A percentile compares a stretch with the other conserved stretches of the same genome.
phyloP scores from a whole-genome alignment of 1,140 invertebrate genomes.

The Neoseiulus cucumeris region DNA sequence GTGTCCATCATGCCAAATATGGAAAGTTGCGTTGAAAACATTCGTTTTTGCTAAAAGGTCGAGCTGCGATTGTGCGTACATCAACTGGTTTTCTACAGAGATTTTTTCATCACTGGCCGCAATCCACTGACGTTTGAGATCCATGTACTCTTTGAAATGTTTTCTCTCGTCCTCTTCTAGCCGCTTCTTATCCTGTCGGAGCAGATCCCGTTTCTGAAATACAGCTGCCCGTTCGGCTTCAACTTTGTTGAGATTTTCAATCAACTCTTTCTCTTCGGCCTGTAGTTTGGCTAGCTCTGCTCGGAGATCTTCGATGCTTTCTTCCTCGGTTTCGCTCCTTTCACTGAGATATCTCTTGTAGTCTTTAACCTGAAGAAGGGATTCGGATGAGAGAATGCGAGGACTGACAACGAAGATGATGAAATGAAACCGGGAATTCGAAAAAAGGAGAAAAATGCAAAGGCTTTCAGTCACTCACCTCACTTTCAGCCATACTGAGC shows the following conservation, averaged over 20 bases:
- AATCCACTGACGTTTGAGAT: constrained; percentile 60
- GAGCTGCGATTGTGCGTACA: constrained; percentile 64
- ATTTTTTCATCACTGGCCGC: constrained; percentile 65
- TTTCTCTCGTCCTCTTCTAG: constrained; percentile 64
- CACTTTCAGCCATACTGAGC: constrained; percentile 59
- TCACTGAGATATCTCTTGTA: constrained; percentile 2
- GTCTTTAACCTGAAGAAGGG: neutral
- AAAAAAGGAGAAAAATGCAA: too few relatives aligned
- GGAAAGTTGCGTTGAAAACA: constrained; percentile 85
- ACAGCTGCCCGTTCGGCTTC: constrained; percentile 56
- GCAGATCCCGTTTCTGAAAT: constrained; percentile 47
- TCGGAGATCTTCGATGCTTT: neutral
- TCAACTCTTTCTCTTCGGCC: constrained; percentile 43
- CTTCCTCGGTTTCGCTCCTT: neutral
- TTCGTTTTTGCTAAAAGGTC: constrained; percentile 80
- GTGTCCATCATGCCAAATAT: constrained; percentile 90
- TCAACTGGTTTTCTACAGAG: constrained; percentile 61
- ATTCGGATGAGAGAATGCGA: neutral
- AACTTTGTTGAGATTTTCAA: constrained; percentile 47
- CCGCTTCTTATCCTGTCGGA: constrained; percentile 49
- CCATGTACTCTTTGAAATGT: constrained; percentile 74
- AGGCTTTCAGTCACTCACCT: too few relatives aligned
- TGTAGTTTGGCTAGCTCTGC: constrained; percentile 33
- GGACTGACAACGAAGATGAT: neutral
- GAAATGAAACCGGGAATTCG: neutral